Evolutionary conservation across 2,113 vertebrate genomes (phyloP).

Genomic region (Oriolus oriolus): DNA sequence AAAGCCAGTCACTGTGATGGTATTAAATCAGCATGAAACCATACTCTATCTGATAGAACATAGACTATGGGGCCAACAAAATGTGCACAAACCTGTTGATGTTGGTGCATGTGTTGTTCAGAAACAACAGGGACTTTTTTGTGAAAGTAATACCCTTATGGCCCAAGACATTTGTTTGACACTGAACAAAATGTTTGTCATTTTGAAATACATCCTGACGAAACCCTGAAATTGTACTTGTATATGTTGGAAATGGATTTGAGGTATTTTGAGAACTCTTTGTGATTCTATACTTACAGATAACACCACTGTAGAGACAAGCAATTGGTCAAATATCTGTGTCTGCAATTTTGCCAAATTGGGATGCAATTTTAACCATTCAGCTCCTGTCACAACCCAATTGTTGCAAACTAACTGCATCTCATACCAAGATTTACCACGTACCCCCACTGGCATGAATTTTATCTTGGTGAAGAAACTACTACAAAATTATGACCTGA

Average conservation of each 20-base stretch:
- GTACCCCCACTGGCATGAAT: neutral
- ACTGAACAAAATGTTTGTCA: neutral
- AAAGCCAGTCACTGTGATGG: neutral
- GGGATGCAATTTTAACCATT: neutral
- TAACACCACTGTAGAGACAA: neutral
- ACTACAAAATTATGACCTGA: neutral
- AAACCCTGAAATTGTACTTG: neutral
- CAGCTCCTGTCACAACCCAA: neutral
- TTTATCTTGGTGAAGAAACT: neutral
- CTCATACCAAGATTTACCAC: neutral
- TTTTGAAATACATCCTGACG: neutral
- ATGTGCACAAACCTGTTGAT: neutral
- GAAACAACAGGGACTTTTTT: neutral
- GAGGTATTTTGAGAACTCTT: neutral
- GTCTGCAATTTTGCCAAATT: neutral
- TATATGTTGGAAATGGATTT: neutral
- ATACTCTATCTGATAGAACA: neutral
- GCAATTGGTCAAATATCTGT: neutral
- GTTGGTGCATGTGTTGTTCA: neutral
- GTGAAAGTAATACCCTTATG: neutral
- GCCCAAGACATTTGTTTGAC: neutral
- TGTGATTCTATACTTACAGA: neutral
- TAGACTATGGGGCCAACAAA: neutral
- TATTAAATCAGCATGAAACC: neutral
- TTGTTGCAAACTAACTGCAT: neutral